A percentile compares a stretch with the other conserved stretches of the same genome.
phyloP scores from a whole-genome alignment of 2,797 vertebrate species.

The Silurus aristotelis region DNA sequence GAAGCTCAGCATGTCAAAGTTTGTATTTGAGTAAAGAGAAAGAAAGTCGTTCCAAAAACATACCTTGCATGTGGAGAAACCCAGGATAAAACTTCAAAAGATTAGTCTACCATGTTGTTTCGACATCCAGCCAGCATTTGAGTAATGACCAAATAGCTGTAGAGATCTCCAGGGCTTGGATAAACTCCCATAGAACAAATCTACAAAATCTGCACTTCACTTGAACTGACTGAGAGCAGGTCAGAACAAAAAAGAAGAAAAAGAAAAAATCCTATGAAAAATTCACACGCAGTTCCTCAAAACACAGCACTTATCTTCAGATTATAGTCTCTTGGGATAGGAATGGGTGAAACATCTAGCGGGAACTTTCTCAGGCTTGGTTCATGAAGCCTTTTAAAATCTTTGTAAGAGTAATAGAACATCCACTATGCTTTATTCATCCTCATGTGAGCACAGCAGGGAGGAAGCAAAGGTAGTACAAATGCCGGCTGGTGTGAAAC shows the following conservation, averaged over 20 bases:
- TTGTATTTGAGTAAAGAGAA: background rate
- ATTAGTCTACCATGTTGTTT: background rate
- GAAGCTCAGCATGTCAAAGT: background rate
- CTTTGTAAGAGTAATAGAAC: slow-evolving; percentile 34
- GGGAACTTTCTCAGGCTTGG: slow-evolving; percentile 23
- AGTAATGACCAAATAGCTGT: slow-evolving; percentile 51
- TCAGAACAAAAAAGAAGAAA: slow-evolving; percentile 49
- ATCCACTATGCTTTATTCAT: slow-evolving; percentile 57
- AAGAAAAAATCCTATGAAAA: slow-evolving; percentile 61
- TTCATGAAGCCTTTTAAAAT: slow-evolving; percentile 35
- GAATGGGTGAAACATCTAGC: slow-evolving; percentile 44
- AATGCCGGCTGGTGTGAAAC: slow-evolving; percentile 37
- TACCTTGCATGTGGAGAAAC: background rate
- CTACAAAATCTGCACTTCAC: slow-evolving; percentile 63
- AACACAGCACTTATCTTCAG: slow-evolving; percentile 51
- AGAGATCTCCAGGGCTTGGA: slow-evolving; percentile 38
- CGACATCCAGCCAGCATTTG: background rate
- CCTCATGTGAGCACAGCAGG: slow-evolving; percentile 33
- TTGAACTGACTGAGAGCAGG: slow-evolving; percentile 62
- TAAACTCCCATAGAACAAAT: slow-evolving; percentile 58
- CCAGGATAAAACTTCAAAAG: slow-evolving; percentile 10
- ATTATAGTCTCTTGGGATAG: slow-evolving; percentile 53
- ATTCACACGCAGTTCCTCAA: slow-evolving; percentile 59
- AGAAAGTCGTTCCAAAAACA: background rate
- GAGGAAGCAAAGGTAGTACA: slow-evolving; percentile 22